Percentiles rank a stretch among this genome's conserved stretches.
These are phyloP conservation scores for Mastigias papua DNA, from an alignment of 30 jellyfish, hydroid and myxozoan genomes.

Conservation along the genomic window DNA sequence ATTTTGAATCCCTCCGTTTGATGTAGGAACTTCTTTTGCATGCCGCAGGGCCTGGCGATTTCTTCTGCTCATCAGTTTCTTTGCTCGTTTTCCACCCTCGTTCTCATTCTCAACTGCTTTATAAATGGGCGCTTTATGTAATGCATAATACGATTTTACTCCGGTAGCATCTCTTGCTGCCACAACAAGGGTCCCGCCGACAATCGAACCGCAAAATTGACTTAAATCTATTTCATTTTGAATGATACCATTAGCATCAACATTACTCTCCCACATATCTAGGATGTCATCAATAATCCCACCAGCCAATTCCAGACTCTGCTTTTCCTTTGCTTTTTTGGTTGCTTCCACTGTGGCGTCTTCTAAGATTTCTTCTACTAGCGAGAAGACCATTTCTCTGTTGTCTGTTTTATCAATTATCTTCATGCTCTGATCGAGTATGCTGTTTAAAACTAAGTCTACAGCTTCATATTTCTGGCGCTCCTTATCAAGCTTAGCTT, in stretches of 20 bases:
- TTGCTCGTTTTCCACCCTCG: neutral
- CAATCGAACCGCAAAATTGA: conserved; percentile 30
- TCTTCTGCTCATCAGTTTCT: neutral
- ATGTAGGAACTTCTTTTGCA: neutral
- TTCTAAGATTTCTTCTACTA: conserved; percentile 1
- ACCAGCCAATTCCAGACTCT: neutral
- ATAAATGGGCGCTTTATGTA: conserved; percentile 42
- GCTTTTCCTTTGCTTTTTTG: conserved; percentile 16
- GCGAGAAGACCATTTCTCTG: neutral
- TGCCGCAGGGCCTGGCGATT: neutral
- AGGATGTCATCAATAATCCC: conserved; percentile 50
- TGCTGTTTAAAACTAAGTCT: neutral
- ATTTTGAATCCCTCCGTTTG: neutral
- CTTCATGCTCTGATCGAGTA: neutral
- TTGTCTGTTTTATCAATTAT: neutral
- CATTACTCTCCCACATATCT: conserved; percentile 66
- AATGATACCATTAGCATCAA: conserved; percentile 16
- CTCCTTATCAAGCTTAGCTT: conserved; percentile 44
- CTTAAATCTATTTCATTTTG: conserved; percentile 47
- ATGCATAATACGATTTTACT: neutral
- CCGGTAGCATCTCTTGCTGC: conserved; percentile 48
- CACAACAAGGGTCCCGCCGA: conserved; percentile 49
- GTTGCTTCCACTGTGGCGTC: conserved; percentile 5
- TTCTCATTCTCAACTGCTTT: conserved; percentile 8
- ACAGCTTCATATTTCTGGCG: conserved; percentile 1